These are phyloP conservation scores for Phalanger gymnotis DNA, from an alignment of 2,797 vertebrate species.

Conservation along the genomic window DNA sequence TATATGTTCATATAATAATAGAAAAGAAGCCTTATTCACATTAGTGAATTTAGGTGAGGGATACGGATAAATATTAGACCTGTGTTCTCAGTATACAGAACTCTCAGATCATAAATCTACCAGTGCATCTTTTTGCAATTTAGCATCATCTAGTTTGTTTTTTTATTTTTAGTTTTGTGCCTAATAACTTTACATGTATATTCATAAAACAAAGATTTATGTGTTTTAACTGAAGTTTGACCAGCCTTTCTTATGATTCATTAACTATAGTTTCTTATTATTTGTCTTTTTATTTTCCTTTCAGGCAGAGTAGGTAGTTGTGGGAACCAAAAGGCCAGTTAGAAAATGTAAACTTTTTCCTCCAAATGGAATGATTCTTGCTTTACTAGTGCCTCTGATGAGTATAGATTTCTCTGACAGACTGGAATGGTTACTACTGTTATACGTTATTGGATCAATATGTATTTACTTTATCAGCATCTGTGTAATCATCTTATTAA, in stretches of 20 bases:
- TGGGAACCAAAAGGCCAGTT: conserved; percentile 42
- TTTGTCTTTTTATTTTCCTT: conserved; percentile 17
- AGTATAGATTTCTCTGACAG: conserved; percentile 48
- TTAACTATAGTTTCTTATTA: background rate
- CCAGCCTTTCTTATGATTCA: background rate
- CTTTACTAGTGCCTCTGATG: conserved; percentile 56
- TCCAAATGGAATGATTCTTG: conserved; percentile 52
- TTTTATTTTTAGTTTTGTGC: conserved; percentile 1
- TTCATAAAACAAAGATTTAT: conserved; percentile 14
- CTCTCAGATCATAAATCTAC: background rate
- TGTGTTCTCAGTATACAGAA: background rate
- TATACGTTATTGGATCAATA: conserved; percentile 49
- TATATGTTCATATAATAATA: conserved; percentile 12
- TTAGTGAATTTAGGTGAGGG: background rate
- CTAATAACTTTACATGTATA: conserved; percentile 35
- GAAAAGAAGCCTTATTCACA: background rate
- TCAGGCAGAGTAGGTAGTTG: background rate
- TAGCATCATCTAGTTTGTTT: background rate
- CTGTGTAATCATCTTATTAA: conserved; percentile 40
- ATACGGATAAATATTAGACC: background rate
- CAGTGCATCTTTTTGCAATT: background rate
- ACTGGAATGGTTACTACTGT: conserved; percentile 38
- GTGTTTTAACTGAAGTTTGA: conserved; percentile 39
- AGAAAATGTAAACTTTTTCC: conserved; percentile 66
- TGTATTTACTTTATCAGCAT: conserved; percentile 62